These are phyloP conservation scores for Metalampra italica DNA, from an alignment of 2,888 invertebrate species.

Conservation along the genomic window DNA sequence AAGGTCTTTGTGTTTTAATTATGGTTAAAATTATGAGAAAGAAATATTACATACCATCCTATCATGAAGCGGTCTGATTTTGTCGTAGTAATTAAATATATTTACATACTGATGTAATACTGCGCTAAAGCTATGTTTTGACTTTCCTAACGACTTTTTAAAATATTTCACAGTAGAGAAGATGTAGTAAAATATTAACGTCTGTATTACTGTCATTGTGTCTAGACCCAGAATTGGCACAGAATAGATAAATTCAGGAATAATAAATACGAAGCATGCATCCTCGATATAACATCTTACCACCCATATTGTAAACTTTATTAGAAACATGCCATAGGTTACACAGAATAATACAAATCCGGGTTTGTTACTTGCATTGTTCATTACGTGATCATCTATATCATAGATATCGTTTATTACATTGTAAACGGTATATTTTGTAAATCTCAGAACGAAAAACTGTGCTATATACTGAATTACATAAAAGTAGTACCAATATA, in stretches of 20 bases:
- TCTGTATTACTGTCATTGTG: not conserved
- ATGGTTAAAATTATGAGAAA: not conserved
- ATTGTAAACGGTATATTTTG: not conserved
- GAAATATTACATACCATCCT: conserved; percentile 7
- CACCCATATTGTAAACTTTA: not conserved
- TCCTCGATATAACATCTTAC: not conserved
- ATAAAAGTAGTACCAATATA: not conserved
- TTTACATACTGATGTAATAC: conserved; percentile 1
- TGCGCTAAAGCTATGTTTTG: not conserved
- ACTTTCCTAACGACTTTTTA: not conserved
- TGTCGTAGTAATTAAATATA: conserved; percentile 3
- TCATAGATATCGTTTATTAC: not conserved
- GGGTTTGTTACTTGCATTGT: not conserved
- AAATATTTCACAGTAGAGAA: not conserved
- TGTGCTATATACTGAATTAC: not conserved
- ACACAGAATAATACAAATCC: not conserved
- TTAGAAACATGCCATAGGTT: not conserved
- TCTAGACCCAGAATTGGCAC: not conserved
- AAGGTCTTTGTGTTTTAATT: not conserved
- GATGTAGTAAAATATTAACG: not conserved
- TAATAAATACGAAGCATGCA: too few species aligned
- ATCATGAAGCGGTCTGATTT: conserved; percentile 10
- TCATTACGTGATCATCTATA: not conserved
- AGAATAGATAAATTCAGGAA: not conserved
- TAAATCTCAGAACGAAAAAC: not conserved